phyloP scores from a whole-genome alignment of 2,888 invertebrate genomes.

The Torymus auratus region DNA sequence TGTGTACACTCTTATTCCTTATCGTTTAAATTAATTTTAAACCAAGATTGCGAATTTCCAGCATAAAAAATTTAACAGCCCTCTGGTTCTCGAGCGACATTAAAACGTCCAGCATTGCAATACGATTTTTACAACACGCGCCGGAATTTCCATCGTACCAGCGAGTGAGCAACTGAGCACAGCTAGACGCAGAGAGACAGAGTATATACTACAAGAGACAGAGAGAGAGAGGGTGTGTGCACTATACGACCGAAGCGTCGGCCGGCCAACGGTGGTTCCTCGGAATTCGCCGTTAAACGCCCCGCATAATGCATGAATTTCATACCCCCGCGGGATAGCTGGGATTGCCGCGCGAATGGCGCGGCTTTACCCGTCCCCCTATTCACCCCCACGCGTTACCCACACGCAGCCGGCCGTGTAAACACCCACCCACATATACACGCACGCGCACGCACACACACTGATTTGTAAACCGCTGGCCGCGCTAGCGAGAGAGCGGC shows the following conservation, averaged over 20 bases:
- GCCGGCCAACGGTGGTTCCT: background rate
- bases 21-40: too few relatives aligned
- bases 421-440: too few relatives aligned
- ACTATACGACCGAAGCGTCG: too few relatives aligned
- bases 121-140: too few relatives aligned
- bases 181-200: background rate
- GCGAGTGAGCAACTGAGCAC: background rate
- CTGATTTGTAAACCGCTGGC: constrained; percentile 35
- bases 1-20: too few relatives aligned
- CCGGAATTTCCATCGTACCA: background rate
- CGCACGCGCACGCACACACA: background rate
- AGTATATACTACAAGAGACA: background rate
- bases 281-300: constrained; percentile 32
- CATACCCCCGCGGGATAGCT: constrained; percentile 27
- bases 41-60: too few relatives aligned
- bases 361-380: background rate
- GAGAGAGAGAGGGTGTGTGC: background rate
- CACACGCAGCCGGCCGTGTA: too few relatives aligned
- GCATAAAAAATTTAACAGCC: too few relatives aligned
- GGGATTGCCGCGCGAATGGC: constrained; percentile 23
- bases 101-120: too few relatives aligned
- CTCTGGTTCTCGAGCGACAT: too few relatives aligned
- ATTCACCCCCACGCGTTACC: too few relatives aligned
- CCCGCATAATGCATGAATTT: constrained; percentile 60
- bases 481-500: too few relatives aligned